Conservation (phyloP, 2,113 vertebrate genomes). For the Fulmarus glacialis region DNA sequence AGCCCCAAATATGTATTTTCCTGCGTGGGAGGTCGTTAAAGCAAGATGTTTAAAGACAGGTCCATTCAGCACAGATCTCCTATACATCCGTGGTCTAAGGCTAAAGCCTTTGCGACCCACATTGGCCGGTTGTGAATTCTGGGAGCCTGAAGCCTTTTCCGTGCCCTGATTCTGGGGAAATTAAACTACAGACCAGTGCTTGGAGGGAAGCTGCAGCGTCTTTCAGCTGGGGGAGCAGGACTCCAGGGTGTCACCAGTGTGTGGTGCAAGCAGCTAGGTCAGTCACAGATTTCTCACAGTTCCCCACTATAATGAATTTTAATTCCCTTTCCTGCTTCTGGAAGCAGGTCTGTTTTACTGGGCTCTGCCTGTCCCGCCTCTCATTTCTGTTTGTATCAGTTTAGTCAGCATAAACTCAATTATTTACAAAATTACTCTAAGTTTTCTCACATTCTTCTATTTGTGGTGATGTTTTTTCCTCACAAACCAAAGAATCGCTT, state of each 20-base stretch:
- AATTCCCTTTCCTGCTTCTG: not conserved
- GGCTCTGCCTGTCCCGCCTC: not conserved
- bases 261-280: not conserved
- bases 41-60: not conserved
- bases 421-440: not conserved
- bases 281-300: not conserved
- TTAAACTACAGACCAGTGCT: not conserved
- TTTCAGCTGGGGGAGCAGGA: not conserved
- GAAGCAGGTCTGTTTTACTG: not conserved
- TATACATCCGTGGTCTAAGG: not conserved
- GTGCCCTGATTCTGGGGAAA: not conserved
- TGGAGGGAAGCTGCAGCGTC: not conserved
- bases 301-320: not conserved
- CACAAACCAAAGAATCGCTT: not conserved
- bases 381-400: not conserved
- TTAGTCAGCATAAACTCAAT: not conserved
- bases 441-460: not conserved
- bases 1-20: not conserved
- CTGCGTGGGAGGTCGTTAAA: not conserved
- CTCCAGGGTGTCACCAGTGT: not conserved
- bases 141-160: not conserved
- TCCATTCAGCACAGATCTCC: not conserved
- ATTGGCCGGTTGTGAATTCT: not conserved
- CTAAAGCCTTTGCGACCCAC: not conserved
- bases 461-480: not conserved